Evolutionary conservation across 2,113 vertebrate species (phyloP).

Genomic region (Catharus bicknelli): DNA sequence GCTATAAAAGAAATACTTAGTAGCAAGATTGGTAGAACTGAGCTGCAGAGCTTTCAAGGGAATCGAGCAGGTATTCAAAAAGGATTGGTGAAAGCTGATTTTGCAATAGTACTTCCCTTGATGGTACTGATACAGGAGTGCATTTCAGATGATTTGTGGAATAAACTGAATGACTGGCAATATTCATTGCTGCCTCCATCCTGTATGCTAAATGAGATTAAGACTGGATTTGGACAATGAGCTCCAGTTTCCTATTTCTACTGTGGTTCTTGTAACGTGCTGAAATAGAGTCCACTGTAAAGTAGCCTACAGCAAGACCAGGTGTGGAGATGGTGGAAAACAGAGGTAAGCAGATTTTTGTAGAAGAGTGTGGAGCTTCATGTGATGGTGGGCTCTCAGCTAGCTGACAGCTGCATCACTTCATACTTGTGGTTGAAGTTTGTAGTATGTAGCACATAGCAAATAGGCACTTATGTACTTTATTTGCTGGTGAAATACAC

Average conservation of each 20-base stretch:
- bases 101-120: slow-evolving; percentile 26
- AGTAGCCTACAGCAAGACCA: background rate
- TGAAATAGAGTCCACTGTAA: background rate
- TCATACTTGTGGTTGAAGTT: background rate
- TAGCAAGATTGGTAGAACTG: background rate
- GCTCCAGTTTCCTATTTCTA: slow-evolving; percentile 17
- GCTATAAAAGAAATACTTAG: background rate
- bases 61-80: background rate
- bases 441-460: rapidly evolving
- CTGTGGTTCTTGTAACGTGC: background rate
- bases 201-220: slow-evolving; percentile 26
- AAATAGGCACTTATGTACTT: background rate
- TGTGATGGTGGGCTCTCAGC: background rate
- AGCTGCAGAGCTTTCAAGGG: slow-evolving; percentile 30
- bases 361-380: background rate
- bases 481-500: background rate
- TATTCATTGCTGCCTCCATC: slow-evolving; percentile 42
- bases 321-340: background rate
- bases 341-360: background rate
- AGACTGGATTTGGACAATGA: slow-evolving; percentile 49
- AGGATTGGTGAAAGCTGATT: slow-evolving; percentile 29
- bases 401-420: background rate
- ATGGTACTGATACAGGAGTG: slow-evolving; percentile 2
- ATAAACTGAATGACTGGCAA: slow-evolving; percentile 12
- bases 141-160: slow-evolving; percentile 10